Conservation (phyloP, 2,113 vertebrate genomes). For the Mus musculus region DNA sequence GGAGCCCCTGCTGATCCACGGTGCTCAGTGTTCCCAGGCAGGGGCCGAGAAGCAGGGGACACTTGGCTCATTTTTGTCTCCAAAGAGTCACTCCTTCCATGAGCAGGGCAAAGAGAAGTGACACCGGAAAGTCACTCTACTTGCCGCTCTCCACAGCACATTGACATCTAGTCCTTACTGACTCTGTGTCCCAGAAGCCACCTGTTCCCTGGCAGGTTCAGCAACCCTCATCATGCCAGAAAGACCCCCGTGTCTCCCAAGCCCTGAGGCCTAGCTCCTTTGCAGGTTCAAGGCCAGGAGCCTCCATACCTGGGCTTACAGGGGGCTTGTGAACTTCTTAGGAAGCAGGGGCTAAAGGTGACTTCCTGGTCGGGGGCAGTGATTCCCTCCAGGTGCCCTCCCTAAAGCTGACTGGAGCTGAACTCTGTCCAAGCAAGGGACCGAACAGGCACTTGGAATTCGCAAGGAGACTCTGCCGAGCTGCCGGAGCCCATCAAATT, state of each 20-base stretch:
- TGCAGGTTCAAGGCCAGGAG: fast-evolving
- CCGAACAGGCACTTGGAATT: constrained; percentile 84
- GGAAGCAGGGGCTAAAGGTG: neutral
- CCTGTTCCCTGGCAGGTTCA: neutral
- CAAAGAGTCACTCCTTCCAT: neutral
- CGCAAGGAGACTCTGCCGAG: constrained; percentile 86
- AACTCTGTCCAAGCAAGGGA: constrained; percentile 79
- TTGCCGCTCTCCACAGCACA: constrained; percentile 49
- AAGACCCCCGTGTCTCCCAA: fast-evolving
- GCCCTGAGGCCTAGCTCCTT: neutral
- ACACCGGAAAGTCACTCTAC: constrained; percentile 56
- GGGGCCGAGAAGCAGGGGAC: neutral
- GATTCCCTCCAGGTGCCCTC: constrained; percentile 49
- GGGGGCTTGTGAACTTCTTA: fast-evolving
- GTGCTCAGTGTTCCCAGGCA: fast-evolving
- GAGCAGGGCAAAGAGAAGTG: constrained; percentile 30
- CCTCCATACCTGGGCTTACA: neutral
- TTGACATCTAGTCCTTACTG: constrained; percentile 62
- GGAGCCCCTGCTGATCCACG: neutral
- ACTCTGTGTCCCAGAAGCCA: neutral
- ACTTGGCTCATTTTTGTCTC: neutral
- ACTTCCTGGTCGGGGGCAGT: neutral
- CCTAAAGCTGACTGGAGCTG: constrained; percentile 71
- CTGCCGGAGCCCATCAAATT: constrained; percentile 87
- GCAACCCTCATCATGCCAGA: neutral